Evolutionary conservation across 2,888 invertebrate species (phyloP).

Genomic region (Physocephala rufipes): DNA sequence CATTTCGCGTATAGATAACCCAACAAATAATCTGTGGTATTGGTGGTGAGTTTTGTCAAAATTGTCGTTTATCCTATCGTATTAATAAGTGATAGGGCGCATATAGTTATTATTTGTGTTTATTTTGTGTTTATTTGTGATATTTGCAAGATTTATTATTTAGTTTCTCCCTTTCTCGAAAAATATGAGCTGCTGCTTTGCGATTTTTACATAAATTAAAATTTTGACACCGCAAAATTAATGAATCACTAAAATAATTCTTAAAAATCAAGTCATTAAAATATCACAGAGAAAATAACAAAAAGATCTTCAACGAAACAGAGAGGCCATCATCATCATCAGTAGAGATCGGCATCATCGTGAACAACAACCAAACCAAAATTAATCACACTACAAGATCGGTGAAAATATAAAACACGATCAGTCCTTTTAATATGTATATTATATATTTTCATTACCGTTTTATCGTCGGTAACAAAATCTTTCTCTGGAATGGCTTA

Average conservation of each 20-base stretch:
- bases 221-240: slow-evolving; percentile 18
- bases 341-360: too few relatives aligned
- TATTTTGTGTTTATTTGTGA: too few relatives aligned
- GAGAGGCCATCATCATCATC: too few relatives aligned
- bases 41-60: too few relatives aligned
- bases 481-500: not conserved
- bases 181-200: not conserved
- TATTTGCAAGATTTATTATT: not conserved
- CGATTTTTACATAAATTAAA: too few relatives aligned
- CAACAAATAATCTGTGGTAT: too few relatives aligned
- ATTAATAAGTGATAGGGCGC: too few relatives aligned
- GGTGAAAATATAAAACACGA: slow-evolving; percentile 26
- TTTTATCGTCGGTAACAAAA: slow-evolving; percentile 25
- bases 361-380: not conserved
- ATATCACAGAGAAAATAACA: not conserved
- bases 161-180: not conserved
- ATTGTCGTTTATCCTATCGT: too few relatives aligned
- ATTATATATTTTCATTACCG: slow-evolving; percentile 21
- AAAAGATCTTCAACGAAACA: too few relatives aligned
- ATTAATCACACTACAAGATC: slow-evolving; percentile 23
- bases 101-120: too few relatives aligned
- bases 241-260: slow-evolving; percentile 25
- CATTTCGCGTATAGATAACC: too few relatives aligned
- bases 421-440: slow-evolving; percentile 19
- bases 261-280: slow-evolving; percentile 19